A percentile compares a stretch with the other conserved stretches of the same genome.
These are phyloP conservation scores for Bellardia pandia DNA, from an alignment of 2,888 invertebrate genomes.

Conservation along the genomic window DNA sequence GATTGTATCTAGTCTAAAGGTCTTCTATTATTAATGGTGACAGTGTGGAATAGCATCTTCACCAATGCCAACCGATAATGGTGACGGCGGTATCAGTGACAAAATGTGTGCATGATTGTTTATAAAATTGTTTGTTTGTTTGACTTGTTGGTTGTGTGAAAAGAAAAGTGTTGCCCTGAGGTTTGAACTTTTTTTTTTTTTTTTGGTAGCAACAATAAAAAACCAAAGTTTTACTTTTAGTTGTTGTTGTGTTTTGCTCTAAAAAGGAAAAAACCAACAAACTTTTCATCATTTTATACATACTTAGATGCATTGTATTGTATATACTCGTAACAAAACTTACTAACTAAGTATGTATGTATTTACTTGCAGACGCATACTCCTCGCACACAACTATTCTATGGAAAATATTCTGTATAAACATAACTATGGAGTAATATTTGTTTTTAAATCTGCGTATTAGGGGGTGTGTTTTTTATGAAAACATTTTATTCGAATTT, in stretches of 20 bases:
- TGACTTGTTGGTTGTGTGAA: conserved; percentile 69
- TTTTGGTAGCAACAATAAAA: conserved; percentile 47
- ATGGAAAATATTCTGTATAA: not conserved
- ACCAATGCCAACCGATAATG: conserved; percentile 29
- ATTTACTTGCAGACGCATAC: conserved; percentile 11
- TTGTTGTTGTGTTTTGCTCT: conserved; percentile 28
- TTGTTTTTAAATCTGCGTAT: not conserved
- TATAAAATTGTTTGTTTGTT: conserved; percentile 63
- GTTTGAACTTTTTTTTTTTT: conserved; percentile 50
- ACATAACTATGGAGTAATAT: conserved; percentile 7
- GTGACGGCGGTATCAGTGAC: conserved; percentile 59
- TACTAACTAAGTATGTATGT: not conserved
- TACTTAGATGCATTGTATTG: not conserved
- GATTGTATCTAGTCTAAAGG: conserved; percentile 25
- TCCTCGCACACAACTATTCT: not conserved
- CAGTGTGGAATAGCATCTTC: conserved; percentile 41
- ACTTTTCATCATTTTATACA: conserved; percentile 45
- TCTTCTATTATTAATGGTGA: conserved; percentile 65
- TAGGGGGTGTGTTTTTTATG: not conserved
- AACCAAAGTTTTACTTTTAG: conserved; percentile 53
- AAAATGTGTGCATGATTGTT: conserved; percentile 62
- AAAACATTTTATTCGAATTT: too few species aligned
- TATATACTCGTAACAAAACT: conserved; percentile 40
- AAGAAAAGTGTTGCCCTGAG: conserved; percentile 71
- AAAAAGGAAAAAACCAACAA: conserved; percentile 20